phyloP scores from a whole-genome alignment of 2,797 vertebrate species.

The Moxostoma hubbsi region DNA sequence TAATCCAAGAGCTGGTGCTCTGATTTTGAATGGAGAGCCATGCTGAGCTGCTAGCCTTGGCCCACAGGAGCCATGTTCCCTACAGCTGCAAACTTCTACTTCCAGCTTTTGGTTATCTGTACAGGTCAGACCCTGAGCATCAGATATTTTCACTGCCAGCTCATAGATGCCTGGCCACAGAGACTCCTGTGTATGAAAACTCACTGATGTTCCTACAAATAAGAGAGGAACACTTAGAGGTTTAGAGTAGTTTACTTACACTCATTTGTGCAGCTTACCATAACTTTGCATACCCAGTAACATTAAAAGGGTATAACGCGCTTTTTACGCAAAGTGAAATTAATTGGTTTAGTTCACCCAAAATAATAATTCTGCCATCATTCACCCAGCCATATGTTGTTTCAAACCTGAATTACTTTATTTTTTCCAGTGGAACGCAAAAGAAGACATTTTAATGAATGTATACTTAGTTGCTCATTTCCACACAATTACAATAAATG shows the following conservation, averaged over 20 bases:
- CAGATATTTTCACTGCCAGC: slow-evolving; percentile 69
- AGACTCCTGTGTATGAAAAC: slow-evolving; percentile 60
- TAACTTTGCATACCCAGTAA: neutral
- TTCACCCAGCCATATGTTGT: no score
- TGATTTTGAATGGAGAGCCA: slow-evolving; percentile 46
- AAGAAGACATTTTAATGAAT: no score
- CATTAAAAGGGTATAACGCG: neutral
- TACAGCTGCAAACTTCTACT: slow-evolving; percentile 75
- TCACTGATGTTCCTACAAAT: slow-evolving; percentile 69
- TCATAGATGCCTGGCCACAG: slow-evolving; percentile 74
- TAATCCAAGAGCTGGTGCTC: slow-evolving; percentile 65
- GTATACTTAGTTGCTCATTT: no score
- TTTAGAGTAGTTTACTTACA: neutral
- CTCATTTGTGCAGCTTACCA: neutral
- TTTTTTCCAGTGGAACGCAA: no score
- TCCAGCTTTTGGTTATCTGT: slow-evolving; percentile 61
- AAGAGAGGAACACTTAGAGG: neutral
- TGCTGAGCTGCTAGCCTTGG: accelerated
- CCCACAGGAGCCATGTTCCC: slow-evolving; percentile 48
- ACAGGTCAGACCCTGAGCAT: slow-evolving; percentile 72
- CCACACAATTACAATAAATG: no score
- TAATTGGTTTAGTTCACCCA: no score
- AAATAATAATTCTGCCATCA: no score
- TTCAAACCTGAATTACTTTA: no score
- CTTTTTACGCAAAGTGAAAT: no score